Evolutionary conservation across 1,140 invertebrate genomes (phyloP).

Genomic region (Drosophila takahashii): DNA sequence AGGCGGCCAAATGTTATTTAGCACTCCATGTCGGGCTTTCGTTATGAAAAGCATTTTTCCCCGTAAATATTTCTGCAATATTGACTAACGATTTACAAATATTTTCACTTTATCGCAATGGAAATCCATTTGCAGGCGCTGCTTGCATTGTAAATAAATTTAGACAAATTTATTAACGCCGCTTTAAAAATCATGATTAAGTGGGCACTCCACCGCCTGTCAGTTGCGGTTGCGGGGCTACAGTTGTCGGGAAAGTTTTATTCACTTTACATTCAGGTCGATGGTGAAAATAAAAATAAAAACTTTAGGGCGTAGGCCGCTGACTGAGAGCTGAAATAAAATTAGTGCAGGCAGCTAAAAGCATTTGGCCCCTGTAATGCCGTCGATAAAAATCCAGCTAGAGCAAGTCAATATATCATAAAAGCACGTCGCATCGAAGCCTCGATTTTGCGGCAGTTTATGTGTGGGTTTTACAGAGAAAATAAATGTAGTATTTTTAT

Average conservation of each 20-base stretch:
- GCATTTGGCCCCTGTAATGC: constrained; percentile 59
- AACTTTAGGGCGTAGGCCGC: constrained; percentile 31
- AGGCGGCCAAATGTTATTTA: constrained; percentile 2
- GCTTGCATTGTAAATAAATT: constrained; percentile 35
- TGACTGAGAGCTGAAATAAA: constrained; percentile 66
- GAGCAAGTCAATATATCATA: constrained; percentile 80
- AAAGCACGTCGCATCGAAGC: constrained; percentile 70
- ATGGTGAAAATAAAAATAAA: constrained; percentile 35
- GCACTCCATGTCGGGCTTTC: not conserved
- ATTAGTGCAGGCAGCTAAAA: constrained; percentile 74
- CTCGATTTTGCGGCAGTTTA: constrained; percentile 25
- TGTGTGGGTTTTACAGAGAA: constrained; percentile 9
- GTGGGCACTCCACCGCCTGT: constrained; percentile 32
- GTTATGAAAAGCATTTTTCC: constrained; percentile 26
- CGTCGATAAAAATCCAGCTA: constrained; percentile 56
- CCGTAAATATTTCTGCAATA: constrained; percentile 2
- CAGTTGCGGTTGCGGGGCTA: constrained; percentile 27
- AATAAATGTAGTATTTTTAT: not conserved
- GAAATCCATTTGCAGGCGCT: constrained; percentile 58
- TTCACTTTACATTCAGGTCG: constrained; percentile 21
- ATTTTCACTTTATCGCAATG: constrained; percentile 50
- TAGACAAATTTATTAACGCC: constrained; percentile 51
- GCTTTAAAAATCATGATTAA: constrained; percentile 49
- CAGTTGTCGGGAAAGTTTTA: constrained; percentile 13
- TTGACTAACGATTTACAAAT: constrained; percentile 38